Evolutionary conservation across 1,140 invertebrate genomes (phyloP).

Genomic region (Oppia nitens): DNA sequence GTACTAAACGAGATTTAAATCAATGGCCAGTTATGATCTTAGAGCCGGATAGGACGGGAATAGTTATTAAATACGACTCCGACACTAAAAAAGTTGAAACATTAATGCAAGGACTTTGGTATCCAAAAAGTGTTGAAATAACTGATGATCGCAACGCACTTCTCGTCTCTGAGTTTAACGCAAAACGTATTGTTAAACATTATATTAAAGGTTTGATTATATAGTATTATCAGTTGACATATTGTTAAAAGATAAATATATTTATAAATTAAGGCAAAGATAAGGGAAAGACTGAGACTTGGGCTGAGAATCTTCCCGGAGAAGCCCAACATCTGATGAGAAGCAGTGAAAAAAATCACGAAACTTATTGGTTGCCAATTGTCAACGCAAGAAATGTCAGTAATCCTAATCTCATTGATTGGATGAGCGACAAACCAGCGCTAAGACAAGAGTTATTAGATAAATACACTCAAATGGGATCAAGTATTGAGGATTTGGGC

Average conservation of each 20-base stretch:
- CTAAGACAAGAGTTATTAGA: slow-evolving; percentile 26
- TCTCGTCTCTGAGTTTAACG: slow-evolving; percentile 41
- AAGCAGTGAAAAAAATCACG: slow-evolving; percentile 34
- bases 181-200: slow-evolving; percentile 38
- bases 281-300: slow-evolving; percentile 49
- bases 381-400: slow-evolving; percentile 28
- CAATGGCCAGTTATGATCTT: slow-evolving; percentile 1
- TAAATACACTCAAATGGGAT: slow-evolving; percentile 20
- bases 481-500: slow-evolving; percentile 15
- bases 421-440: slow-evolving; percentile 25
- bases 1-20: slow-evolving; percentile 2
- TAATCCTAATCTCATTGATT: slow-evolving; percentile 25
- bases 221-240: neutral
- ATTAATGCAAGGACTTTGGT: slow-evolving; percentile 6
- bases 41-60: slow-evolving; percentile 8
- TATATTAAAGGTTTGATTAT: slow-evolving; percentile 38
- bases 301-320: slow-evolving; percentile 59
- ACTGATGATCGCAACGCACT: slow-evolving; percentile 55
- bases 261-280: slow-evolving; percentile 34
- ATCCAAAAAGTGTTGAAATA: slow-evolving; percentile 34
- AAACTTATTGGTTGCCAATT: slow-evolving; percentile 47
- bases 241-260: neutral
- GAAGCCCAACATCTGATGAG: slow-evolving; percentile 56
- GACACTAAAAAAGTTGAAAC: slow-evolving; percentile 1
- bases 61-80: slow-evolving; percentile 9